A percentile compares a stretch with the other conserved stretches of the same genome.
These are phyloP conservation scores for Ceyx margarethae DNA, from an alignment of 2,113 vertebrate species.

Conservation along the genomic window DNA sequence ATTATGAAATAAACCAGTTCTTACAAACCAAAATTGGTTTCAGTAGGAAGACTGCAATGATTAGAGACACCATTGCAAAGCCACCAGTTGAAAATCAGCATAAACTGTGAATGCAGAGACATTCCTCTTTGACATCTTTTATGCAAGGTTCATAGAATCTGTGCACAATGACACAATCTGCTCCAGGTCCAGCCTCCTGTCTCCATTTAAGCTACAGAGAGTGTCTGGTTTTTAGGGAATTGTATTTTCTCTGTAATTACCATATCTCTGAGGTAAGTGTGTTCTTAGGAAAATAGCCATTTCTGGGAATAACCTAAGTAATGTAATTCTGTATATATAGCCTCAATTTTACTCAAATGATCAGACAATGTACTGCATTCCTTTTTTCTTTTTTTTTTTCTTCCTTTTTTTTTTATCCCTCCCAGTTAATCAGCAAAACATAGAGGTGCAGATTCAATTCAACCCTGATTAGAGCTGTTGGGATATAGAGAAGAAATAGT, in stretches of 20 bases:
- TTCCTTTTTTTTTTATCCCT: not conserved
- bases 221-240: not conserved
- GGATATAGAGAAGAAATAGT: not conserved
- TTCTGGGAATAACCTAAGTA: not conserved
- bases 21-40: not conserved
- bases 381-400: not conserved
- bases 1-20: not conserved
- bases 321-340: not conserved
- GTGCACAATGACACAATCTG: not conserved
- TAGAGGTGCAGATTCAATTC: not conserved
- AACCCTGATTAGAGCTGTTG: not conserved
- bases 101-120: not conserved
- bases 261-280: not conserved
- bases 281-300: not conserved
- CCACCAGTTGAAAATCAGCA: not conserved
- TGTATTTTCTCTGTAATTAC: not conserved
- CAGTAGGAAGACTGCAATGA: too few relatives aligned
- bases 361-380: not conserved
- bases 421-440: not conserved
- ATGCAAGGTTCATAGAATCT: not conserved
- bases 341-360: not conserved
- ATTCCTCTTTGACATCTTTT: not conserved
- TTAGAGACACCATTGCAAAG: not conserved
- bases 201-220: not conserved
- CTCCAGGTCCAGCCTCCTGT: not conserved